Evolutionary conservation across 2,888 invertebrate species (phyloP).

Genomic region (Lampropteryx suffumata): DNA sequence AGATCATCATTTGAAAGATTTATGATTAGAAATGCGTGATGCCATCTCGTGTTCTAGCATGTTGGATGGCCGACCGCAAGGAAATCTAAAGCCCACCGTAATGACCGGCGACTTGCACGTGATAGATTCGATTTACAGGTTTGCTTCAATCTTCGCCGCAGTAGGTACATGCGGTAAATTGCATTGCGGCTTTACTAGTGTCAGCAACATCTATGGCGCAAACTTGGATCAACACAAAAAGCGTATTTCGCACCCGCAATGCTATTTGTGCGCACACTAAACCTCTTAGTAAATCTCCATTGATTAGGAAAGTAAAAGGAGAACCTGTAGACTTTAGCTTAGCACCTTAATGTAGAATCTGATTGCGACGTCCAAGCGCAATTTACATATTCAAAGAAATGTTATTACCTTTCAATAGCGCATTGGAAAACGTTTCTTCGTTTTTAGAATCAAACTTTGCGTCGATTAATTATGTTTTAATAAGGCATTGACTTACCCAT

Average conservation of each 20-base stretch:
- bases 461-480: constrained; percentile 8
- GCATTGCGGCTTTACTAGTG: constrained; percentile 69
- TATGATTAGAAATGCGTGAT: constrained; percentile 27
- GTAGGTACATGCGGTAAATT: constrained; percentile 66
- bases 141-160: constrained; percentile 67
- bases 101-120: constrained; percentile 68
- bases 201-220: constrained; percentile 47
- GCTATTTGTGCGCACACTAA: background rate
- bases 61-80: constrained; percentile 65
- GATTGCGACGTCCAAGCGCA: constrained; percentile 31
- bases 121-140: constrained; percentile 79
- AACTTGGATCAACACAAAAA: constrained; percentile 18
- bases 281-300: constrained; percentile 42
- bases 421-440: background rate
- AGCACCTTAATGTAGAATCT: constrained; percentile 33
- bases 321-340: constrained; percentile 37
- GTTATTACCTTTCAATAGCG: background rate
- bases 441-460: background rate
- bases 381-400: constrained; percentile 7
- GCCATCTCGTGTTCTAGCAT: constrained; percentile 28
- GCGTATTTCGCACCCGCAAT: background rate
- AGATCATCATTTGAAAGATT: constrained; percentile 17
- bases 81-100: constrained; percentile 62
- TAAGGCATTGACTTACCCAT: constrained; percentile 1
- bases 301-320: constrained; percentile 41